phyloP scores from a whole-genome alignment of 2,797 vertebrate species.

The Bryconaethiops microstoma region DNA sequence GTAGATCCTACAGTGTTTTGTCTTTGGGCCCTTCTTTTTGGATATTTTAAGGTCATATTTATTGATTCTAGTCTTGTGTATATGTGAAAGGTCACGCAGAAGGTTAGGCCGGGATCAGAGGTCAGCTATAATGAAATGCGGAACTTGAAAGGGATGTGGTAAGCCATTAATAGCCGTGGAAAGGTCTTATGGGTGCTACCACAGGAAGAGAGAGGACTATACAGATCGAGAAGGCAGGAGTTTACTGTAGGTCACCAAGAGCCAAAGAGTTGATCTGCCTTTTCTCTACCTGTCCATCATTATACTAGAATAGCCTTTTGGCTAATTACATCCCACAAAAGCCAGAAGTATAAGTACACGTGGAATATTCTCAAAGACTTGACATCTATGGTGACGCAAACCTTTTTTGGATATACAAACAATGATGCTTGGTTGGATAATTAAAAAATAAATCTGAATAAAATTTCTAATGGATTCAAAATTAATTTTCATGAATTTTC shows the following conservation, averaged over 20 bases:
- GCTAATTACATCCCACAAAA: no score
- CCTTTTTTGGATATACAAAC: no score
- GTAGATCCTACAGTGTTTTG: background rate
- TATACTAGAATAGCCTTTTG: no score
- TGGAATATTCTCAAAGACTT: no score
- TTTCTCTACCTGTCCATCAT: background rate
- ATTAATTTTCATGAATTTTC: no score
- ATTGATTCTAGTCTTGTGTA: background rate
- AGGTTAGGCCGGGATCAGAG: conserved; percentile 52
- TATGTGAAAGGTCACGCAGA: no score
- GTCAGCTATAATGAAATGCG: conserved; percentile 49
- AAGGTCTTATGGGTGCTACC: conserved; percentile 25
- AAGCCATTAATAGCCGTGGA: conserved; percentile 28
- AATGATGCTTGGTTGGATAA: no score
- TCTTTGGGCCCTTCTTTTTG: background rate
- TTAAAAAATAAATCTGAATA: no score
- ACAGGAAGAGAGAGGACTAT: background rate
- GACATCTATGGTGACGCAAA: no score
- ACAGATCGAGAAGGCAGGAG: background rate
- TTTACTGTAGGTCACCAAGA: conserved; percentile 2
- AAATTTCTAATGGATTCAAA: no score
- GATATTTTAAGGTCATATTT: background rate
- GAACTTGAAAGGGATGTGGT: conserved; percentile 64
- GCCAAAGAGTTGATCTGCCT: background rate
- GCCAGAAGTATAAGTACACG: no score